These are phyloP conservation scores for Pogonus chalceus DNA, from an alignment of 1,140 invertebrate species.

Conservation along the genomic window DNA sequence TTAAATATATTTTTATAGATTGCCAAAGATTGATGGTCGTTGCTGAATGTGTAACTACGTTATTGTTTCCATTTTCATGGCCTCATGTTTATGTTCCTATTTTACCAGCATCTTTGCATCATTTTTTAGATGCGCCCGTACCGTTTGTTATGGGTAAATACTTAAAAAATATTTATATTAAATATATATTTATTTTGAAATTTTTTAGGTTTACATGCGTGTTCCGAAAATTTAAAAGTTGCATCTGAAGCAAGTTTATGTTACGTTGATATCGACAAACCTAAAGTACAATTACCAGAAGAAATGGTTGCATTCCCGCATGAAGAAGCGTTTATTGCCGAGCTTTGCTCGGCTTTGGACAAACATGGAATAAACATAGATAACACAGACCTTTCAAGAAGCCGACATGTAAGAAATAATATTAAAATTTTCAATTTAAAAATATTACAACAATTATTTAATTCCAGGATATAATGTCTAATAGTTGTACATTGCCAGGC, in stretches of 20 bases:
- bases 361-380: conserved; percentile 52
- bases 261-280: conserved; percentile 92
- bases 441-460: conserved; percentile 17
- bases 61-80: conserved; percentile 94
- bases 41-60: conserved; percentile 81
- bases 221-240: conserved; percentile 38
- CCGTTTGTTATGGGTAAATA: conserved; percentile 95
- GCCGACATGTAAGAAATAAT: conserved; percentile 26
- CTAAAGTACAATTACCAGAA: conserved; percentile 85
- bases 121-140: conserved; percentile 97
- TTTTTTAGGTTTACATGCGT: conserved; percentile 42
- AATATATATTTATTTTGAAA: conserved; percentile 6
- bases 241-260: conserved; percentile 78
- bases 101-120: conserved; percentile 84
- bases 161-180: not conserved
- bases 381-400: conserved; percentile 27
- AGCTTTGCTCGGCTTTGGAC: conserved; percentile 71
- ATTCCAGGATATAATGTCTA: conserved; percentile 43
- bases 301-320: conserved; percentile 91
- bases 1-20: conserved; percentile 47
- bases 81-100: conserved; percentile 99
- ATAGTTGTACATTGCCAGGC: conserved; percentile 43
- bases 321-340: conserved; percentile 72
- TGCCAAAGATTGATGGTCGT: conserved; percentile 94
- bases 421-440: conserved; percentile 38